Evolutionary conservation across 1,140 invertebrate genomes (phyloP), one percentile per base, ranked within the genome.

Genomic region (Rhopalosiphum padi): DNA sequence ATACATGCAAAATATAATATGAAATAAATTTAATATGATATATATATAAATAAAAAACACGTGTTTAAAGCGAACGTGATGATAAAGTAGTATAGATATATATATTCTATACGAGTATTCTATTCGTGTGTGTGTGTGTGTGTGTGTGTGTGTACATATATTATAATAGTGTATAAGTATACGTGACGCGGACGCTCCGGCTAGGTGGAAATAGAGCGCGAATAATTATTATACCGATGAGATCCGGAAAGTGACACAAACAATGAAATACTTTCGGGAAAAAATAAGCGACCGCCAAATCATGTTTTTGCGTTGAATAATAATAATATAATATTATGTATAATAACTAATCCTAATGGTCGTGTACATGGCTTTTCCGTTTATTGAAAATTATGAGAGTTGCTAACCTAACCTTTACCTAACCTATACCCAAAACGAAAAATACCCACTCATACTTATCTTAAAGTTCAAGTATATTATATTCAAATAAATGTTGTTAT

Each of bases 241-340:
- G 77, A 92, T 92, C 77, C 48, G 91, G 77, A 83, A 92, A 85
- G 91, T 85, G 48, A 92, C 91, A 85, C 53, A 41, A 60, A 60
- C 88, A 90, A 90, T 90, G 88, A 60, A 60, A 55, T 60, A 60
- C 25, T 90, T 90, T 90, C 53, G 88, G 37, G 35, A 37, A 90
- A 90, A 90, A 90, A 46, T 43, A 18, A 86, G 11, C 43, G 23
- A 86, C 21, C 25, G 4, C 43, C 25, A 25, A 46, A 87, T 30
- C n/a, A 21, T 22, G n/a, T 89, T 89, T 77, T 51, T 53, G 43
- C 4, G 11, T 46, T 25, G 37, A 87, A 87, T 87, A n/a, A 87
- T 48, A 30, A 87, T n/a, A 30, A 86, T 30, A 85, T 22, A 23
- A 30, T 30, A n/a, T 68, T n/a, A n/a, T 68, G n/a, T 15, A 41